These are phyloP conservation scores for Busseola fusca DNA, from an alignment of 2,888 invertebrate species.

Conservation along the genomic window DNA sequence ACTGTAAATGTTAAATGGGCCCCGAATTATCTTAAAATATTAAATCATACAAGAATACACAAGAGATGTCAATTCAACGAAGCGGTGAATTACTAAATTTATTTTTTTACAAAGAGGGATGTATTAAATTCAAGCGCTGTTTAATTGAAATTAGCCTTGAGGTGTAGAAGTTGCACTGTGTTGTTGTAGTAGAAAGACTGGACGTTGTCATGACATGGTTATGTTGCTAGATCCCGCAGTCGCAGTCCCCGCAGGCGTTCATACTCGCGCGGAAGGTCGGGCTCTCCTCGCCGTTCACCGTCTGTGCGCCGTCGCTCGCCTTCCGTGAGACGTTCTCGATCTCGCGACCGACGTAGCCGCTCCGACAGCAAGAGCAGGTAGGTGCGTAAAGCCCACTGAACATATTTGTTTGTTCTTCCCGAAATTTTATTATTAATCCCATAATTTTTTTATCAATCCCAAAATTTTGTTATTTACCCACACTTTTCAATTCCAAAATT, in stretches of 20 bases:
- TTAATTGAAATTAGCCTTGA: conserved; percentile 48
- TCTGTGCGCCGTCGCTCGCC: conserved; percentile 84
- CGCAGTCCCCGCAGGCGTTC: conserved; percentile 86
- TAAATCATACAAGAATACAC: conserved; percentile 39
- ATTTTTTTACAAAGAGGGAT: conserved; percentile 20
- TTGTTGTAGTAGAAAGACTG: conserved; percentile 26
- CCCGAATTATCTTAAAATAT: conserved; percentile 38
- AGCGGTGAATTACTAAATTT: conserved; percentile 41
- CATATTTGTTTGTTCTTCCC: not conserved
- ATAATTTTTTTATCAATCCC: not conserved
- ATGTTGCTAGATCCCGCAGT: conserved; percentile 80
- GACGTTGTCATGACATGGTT: conserved; percentile 38
- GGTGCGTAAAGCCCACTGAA: conserved; percentile 31
- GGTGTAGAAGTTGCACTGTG: conserved; percentile 59
- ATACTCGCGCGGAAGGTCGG: conserved; percentile 83
- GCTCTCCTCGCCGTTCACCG: conserved; percentile 83
- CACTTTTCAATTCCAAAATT: no score
- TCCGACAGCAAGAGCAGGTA: conserved; percentile 86
- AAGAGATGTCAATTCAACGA: conserved; percentile 37
- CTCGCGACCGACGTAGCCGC: conserved; percentile 83
- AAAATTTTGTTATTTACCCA: no score
- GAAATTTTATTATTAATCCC: not conserved
- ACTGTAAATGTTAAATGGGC: conserved; percentile 49
- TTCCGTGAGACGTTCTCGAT: conserved; percentile 81
- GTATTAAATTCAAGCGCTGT: conserved; percentile 36